Evolutionary conservation across 2,113 vertebrate species (phyloP).

Genomic region (Pogonocichla stellata): DNA sequence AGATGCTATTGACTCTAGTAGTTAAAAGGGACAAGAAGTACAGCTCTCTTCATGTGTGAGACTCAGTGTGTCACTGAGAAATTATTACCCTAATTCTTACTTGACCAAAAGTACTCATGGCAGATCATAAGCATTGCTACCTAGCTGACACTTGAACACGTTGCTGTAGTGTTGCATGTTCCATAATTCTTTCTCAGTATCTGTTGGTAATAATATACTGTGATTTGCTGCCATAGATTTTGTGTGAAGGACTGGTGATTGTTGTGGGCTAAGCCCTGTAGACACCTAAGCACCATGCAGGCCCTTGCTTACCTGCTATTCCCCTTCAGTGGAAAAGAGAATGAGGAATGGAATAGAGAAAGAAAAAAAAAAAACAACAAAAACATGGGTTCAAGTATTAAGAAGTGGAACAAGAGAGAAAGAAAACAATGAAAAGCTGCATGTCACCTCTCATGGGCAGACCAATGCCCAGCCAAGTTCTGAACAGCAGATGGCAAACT

Average conservation of each 20-base stretch:
- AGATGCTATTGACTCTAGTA: neutral
- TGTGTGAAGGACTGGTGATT: neutral
- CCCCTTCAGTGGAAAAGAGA: too few relatives aligned
- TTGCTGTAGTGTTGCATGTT: neutral
- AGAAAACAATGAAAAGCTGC: neutral
- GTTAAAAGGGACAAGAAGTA: neutral
- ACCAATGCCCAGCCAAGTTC: neutral
- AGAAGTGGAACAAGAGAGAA: neutral
- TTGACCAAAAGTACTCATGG: neutral
- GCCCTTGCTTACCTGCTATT: accelerated
- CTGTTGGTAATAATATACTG: neutral
- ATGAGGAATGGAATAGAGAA: neutral
- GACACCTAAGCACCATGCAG: neutral
- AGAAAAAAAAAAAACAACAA: neutral
- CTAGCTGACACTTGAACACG: neutral
- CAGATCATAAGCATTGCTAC: neutral
- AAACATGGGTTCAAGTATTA: neutral
- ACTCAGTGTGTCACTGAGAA: neutral
- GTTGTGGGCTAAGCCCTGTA: neutral
- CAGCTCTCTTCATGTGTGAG: neutral
- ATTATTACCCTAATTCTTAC: neutral
- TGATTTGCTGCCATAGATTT: neutral
- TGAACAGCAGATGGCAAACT: neutral
- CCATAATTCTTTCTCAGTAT: neutral
- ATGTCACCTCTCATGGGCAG: accelerated